Base-by-base conservation (phyloP, 2,888 invertebrate species). In the Cheilosia grossa region DNA sequence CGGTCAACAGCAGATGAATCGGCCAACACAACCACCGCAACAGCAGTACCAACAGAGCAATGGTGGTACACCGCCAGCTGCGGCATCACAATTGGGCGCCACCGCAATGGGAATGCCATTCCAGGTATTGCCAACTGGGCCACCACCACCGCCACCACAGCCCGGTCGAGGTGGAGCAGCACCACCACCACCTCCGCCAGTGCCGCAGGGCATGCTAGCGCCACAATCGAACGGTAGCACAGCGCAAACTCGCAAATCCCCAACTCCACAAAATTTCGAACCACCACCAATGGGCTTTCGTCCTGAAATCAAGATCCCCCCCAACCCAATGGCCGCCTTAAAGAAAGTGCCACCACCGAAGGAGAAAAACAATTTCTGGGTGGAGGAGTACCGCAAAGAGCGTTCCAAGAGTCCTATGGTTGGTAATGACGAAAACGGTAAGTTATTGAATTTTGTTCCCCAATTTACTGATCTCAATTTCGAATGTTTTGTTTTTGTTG, bases 281-380 rank as follows among this genome's bases (percentile, higher is more conserved):
- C 91, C 92, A 59, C 92, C 93, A 64, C 92, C 93, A 70, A 89
- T 92, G 63, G 94, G 94, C 42, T 94, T 94, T 90, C 92, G 95
- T 80, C 95, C 95, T 19, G 95, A 95, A 92, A 96, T 95, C 88
- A 95, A 95, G 21, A 95, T 95, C 61, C 95, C 95, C 7, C 93
- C 95, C 83, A 95, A 95, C 90, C 95, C 95, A 0, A 95, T 95
- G 91, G 94, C 95, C 30, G 93, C 94, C 92, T 90, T 95, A 83
- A 93, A 94, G 87, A 95, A 95, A 92, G 95, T 95, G 3, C 94
- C 95, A 82, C 95, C 95, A 77, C 95, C 95, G 0, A 94, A 94
- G 87, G 94, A 94, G 87, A 94, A 94, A 93, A 94, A 94, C 89
- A 91, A 92, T 51, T 94, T 94, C 89, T 93, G 94, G 89, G 93